Evolutionary conservation across 2,113 vertebrate genomes (phyloP), one percentile per base, ranked within the genome.

Genomic region (Bubo bubo): DNA sequence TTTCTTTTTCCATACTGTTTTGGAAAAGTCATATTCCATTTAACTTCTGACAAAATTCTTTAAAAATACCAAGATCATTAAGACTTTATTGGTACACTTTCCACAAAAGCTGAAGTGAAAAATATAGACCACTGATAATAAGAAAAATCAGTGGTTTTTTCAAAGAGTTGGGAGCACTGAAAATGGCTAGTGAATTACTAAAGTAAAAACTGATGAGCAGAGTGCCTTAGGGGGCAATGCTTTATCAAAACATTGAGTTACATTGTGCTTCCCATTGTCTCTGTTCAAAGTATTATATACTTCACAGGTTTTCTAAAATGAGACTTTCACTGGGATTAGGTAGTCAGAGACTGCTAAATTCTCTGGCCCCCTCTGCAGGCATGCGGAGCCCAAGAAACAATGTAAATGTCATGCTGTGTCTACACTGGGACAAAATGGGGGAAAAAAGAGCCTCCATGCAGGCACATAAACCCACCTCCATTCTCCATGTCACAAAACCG

Each of bases 1-100:
- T 64, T 75, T 79, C 28, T 82, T 88, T 76, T 86, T 94, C 94
- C 89, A 63, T 73, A 86, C 71, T 43, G 3, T 96, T 96, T 97
- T 93, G 74, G 86, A 86, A 83, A 95, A 94, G 55, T 50, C 59
- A 27, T 58, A 88, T 59, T 87, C 66, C 58, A 39, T 95, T 97
- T 68, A 79, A 71, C 35, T 87, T 91, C 41, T 88, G 58, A 79
- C 9, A 82, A 83, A 76, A 82, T 34, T 59, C 37, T 94, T 94
- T 53, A 75, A 84, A 81, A 82, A 64, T 47, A 64, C 26, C 37
- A 66, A 60, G 21, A 53, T 67, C 27, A 39, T 56, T 86, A 67
- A 53, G 68, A 34, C 17, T 55, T 64, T 32, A 43, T 73, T 85
- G 73, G 41, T 77, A 70, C n/a, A 6, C 1, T 11, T 82, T 64